Evolutionary conservation across 2,113 vertebrate genomes (phyloP).

Genomic region (Scalopus aquaticus): DNA sequence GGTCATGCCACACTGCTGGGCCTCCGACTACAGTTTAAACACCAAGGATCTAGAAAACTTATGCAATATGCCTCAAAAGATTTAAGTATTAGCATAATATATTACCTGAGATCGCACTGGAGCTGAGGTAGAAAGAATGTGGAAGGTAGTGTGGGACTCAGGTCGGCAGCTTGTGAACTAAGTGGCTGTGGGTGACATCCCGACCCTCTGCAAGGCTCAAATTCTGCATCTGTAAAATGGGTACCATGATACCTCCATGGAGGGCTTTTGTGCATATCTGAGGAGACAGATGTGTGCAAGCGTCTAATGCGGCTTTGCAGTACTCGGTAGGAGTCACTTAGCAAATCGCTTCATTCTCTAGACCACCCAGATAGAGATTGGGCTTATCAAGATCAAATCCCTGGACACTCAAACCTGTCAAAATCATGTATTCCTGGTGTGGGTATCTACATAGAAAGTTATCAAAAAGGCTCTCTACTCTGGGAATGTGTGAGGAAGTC

Average conservation of each 20-base stretch:
- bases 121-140: not conserved
- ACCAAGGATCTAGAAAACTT: not conserved
- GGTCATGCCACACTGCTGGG: not conserved
- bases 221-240: not conserved
- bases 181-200: not conserved
- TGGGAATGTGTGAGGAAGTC: not conserved
- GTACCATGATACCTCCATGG: not conserved
- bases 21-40: not conserved
- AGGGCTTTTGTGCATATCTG: not conserved
- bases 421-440: not conserved
- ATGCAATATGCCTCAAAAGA: not conserved
- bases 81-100: not conserved
- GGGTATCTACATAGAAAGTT: not conserved
- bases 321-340: not conserved
- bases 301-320: not conserved
- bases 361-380: not conserved
- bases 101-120: rapidly evolving
- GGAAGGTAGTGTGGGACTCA: rapidly evolving
- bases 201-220: not conserved
- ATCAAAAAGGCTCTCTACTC: not conserved
- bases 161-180: not conserved
- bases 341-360: not conserved
- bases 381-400: not conserved
- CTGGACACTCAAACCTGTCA: not conserved
- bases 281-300: not conserved